Percentiles rank a stretch among this genome's conserved stretches.
Evolutionary conservation across 2,113 vertebrate species (phyloP).

Genomic region (Bagarius yarrelli): DNA sequence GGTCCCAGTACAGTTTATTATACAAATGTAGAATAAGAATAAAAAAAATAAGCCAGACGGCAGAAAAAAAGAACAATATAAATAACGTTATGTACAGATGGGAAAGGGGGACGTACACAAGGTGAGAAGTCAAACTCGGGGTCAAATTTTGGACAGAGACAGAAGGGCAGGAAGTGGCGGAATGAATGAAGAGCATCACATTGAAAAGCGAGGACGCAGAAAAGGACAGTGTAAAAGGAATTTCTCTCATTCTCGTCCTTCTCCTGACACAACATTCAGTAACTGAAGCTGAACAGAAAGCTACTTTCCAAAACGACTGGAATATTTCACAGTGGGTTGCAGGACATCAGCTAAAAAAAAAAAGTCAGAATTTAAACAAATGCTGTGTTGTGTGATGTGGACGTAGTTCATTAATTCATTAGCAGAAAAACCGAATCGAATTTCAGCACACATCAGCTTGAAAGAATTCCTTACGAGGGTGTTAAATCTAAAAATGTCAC

Average conservation of each 20-base stretch:
- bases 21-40: constrained; percentile 56
- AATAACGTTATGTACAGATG: constrained; percentile 78
- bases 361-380: background rate
- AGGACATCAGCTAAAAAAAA: background rate
- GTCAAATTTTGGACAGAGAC: background rate
- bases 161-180: too few relatives aligned
- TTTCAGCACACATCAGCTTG: background rate
- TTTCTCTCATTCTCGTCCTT: background rate
- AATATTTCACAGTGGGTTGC: background rate
- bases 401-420: background rate
- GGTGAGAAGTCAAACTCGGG: background rate
- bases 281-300: background rate
- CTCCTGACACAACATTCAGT: background rate
- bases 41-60: constrained; percentile 59
- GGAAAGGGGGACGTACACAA: constrained; percentile 11
- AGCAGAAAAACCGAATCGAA: background rate
- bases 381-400: background rate
- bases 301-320: background rate
- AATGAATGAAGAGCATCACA: background rate
- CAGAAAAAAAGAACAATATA: constrained; percentile 70
- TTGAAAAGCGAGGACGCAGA: background rate
- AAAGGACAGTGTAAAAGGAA: background rate
- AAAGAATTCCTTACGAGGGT: background rate
- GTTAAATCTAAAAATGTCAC: background rate
- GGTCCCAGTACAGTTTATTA: constrained; percentile 75